phyloP scores from a whole-genome alignment of 2,888 invertebrate genomes.

The Phanerotoma sp. region DNA sequence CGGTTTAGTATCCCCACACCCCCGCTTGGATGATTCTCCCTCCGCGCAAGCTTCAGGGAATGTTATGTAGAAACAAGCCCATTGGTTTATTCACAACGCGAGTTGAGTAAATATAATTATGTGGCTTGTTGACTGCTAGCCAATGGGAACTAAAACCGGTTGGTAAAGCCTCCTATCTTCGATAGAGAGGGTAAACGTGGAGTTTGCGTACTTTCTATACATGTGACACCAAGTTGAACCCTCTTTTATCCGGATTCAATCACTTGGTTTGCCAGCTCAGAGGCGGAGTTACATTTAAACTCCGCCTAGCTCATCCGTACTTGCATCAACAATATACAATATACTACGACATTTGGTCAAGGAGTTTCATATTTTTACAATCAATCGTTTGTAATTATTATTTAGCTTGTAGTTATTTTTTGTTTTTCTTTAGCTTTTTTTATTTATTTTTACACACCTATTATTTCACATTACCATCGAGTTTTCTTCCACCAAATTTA shows the following conservation, averaged over 20 bases:
- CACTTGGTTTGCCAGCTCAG: neutral
- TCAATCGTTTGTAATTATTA: neutral
- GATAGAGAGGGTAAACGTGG: conserved; percentile 7
- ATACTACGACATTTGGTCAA: too few relatives aligned
- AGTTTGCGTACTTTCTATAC: conserved; percentile 1
- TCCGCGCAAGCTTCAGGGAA: conserved; percentile 11
- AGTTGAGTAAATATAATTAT: conserved; percentile 4
- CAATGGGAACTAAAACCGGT: conserved; percentile 18
- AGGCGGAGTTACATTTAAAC: conserved; percentile 11
- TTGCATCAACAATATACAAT: too few relatives aligned
- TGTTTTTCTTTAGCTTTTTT: neutral
- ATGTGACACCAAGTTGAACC: conserved; percentile 9
- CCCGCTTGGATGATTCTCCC: conserved; percentile 32
- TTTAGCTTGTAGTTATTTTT: neutral
- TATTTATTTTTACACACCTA: neutral
- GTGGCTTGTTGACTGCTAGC: conserved; percentile 8
- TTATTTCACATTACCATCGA: too few relatives aligned
- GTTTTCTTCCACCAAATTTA: too few relatives aligned
- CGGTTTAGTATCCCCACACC: conserved; percentile 45
- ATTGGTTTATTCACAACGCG: conserved; percentile 25
- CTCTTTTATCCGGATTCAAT: neutral
- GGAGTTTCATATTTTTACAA: too few relatives aligned
- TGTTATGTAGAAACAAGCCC: neutral
- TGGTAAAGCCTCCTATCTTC: conserved; percentile 6
- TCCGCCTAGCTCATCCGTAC: neutral